Percentiles rank a stretch among this genome's conserved stretches.
Evolutionary conservation across 2,113 vertebrate species (phyloP).

Genomic region (Amphiprion percula): DNA sequence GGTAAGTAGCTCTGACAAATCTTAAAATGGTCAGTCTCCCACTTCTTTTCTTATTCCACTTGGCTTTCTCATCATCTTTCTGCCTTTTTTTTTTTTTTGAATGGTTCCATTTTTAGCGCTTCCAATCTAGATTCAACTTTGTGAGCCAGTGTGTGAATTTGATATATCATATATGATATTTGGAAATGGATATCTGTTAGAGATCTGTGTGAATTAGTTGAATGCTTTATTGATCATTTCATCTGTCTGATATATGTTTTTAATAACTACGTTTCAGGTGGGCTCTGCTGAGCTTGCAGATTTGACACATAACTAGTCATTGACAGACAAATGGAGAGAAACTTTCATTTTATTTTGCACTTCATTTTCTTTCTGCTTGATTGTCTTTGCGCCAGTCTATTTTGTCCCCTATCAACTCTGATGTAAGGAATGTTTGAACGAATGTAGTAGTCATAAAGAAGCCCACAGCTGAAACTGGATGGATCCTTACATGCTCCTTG

Average conservation of each 20-base stretch:
- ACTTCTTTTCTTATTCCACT: background rate
- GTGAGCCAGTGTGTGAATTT: background rate
- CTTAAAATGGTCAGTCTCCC: background rate
- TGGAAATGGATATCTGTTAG: too few species aligned
- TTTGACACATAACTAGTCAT: background rate
- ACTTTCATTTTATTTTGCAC: too few species aligned
- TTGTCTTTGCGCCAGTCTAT: background rate
- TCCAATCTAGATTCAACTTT: background rate
- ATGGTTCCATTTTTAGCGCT: background rate
- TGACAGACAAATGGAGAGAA: too few species aligned
- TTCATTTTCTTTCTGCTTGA: background rate
- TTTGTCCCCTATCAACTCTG: background rate
- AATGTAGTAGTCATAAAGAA: slow-evolving; percentile 4
- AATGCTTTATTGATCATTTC: background rate
- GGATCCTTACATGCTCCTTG: background rate
- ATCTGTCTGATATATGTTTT: background rate
- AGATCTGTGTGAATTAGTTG: background rate
- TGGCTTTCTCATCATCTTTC: background rate
- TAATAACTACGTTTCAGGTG: background rate
- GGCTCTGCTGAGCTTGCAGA: background rate
- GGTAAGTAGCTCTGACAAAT: slow-evolving; percentile 53
- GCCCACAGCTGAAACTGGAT: background rate
- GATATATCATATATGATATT: too few species aligned
- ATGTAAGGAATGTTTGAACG: background rate
- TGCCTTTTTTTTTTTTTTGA: background rate